Conservation (phyloP, 2,797 vertebrate genomes). For the Onychomys arenicola region DNA sequence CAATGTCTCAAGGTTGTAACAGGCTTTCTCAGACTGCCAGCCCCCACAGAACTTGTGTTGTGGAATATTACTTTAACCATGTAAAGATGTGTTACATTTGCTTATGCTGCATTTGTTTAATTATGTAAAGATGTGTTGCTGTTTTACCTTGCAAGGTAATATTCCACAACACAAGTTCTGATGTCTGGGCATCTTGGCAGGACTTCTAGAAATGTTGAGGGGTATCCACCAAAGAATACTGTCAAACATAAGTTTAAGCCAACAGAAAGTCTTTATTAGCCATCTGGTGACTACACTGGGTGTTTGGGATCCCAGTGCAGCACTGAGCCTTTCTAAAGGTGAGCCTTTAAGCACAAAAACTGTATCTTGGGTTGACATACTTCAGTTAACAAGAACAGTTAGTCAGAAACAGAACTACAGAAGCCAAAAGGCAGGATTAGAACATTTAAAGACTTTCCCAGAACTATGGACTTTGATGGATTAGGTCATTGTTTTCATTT, state of each 20-base stretch:
- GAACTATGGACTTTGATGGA: background rate
- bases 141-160: too few species aligned
- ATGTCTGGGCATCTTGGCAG: background rate
- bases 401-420: background rate
- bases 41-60: too few species aligned
- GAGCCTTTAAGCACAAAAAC: background rate
- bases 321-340: background rate
- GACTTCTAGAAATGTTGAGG: background rate
- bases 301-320: background rate
- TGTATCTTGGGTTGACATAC: background rate
- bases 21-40: background rate
- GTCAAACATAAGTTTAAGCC: too few species aligned
- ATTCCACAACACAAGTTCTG: background rate
- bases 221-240: background rate
- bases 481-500: background rate
- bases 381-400: background rate
- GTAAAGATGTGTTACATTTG: too few species aligned
- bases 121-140: too few species aligned
- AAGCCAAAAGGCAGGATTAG: background rate
- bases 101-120: too few species aligned
- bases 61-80: too few species aligned
- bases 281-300: too few species aligned
- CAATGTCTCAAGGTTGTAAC: background rate
- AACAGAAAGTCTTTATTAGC: background rate
- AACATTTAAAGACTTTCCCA: background rate